A percentile compares a stretch with the other conserved stretches of the same genome.
These are phyloP conservation scores for Sylvilagus floridanus DNA, from an alignment of 2,797 vertebrate species.

Conservation along the genomic window DNA sequence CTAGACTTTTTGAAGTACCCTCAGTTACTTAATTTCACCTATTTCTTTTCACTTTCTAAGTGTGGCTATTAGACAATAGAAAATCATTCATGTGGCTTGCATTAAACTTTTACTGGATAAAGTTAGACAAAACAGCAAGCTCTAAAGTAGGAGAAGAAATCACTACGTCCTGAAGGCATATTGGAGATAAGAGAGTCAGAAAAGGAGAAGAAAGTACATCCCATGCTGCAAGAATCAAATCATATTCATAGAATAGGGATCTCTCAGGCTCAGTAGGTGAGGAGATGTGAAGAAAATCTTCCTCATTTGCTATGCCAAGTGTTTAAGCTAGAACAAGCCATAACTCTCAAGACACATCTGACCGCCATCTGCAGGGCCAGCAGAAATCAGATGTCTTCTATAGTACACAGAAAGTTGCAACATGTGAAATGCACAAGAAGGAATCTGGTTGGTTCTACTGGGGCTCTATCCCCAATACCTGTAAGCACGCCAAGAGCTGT, in stretches of 20 bases:
- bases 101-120: slow-evolving; percentile 21
- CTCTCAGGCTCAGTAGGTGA: background rate
- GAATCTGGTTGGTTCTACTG: background rate
- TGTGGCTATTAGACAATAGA: background rate
- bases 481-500: background rate
- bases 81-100: background rate
- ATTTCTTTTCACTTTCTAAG: slow-evolving; percentile 27
- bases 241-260: background rate
- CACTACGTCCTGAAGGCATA: background rate
- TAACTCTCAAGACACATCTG: background rate
- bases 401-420: background rate
- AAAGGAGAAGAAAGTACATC: background rate
- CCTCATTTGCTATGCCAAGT: background rate
- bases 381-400: background rate
- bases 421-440: background rate
- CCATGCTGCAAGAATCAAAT: background rate
- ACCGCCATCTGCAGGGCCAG: background rate
- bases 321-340: slow-evolving; percentile 2
- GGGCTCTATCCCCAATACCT: background rate
- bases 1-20: no score
- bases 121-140: background rate
- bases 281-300: background rate
- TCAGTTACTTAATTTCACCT: background rate
- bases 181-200: background rate
- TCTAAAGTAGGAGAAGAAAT: slow-evolving; percentile 22